Percentiles rank a stretch among this genome's conserved stretches.
Conservation (phyloP, 2,797 vertebrate species). For the Aphelocoma californica region DNA sequence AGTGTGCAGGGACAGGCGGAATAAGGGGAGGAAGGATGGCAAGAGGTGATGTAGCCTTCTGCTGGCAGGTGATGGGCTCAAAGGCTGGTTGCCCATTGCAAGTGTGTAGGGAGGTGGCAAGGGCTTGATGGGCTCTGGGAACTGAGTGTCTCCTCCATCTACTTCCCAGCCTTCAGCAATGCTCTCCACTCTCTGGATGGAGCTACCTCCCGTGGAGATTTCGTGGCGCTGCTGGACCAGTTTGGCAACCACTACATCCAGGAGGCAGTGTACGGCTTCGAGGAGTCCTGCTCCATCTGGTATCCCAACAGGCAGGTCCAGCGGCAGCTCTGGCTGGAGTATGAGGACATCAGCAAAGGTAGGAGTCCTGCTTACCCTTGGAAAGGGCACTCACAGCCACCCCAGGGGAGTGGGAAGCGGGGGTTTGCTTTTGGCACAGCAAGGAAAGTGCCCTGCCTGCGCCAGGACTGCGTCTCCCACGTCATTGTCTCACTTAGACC, state of each 20-base stretch:
- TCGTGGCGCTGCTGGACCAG: constrained; percentile 89
- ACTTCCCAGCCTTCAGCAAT: constrained; percentile 85
- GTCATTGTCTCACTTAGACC: not conserved
- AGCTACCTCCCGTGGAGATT: constrained; percentile 90
- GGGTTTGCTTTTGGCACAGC: not conserved
- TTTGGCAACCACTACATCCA: constrained; percentile 98
- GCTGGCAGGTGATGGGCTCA: not conserved
- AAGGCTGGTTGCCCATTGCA: rapidly evolving
- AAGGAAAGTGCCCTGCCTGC: not conserved
- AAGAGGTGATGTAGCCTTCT: not conserved
- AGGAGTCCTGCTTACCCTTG: not conserved
- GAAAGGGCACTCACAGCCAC: not conserved
- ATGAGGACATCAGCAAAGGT: constrained; percentile 99
- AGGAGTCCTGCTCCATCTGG: constrained; percentile 97
- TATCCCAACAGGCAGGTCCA: constrained; percentile 98
- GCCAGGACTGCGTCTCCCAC: rapidly evolving
- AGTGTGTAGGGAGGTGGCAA: not conserved
- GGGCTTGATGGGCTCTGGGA: not conserved
- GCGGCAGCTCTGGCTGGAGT: constrained; percentile 95
- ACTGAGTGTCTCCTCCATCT: not conserved
- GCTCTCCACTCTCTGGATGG: constrained; percentile 94
- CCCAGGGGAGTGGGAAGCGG: not conserved
- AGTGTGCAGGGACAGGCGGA: not conserved
- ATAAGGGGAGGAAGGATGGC: not conserved
- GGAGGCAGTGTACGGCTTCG: constrained; percentile 94